These are phyloP conservation scores for Triplophysa bombifrons DNA, from an alignment of 2,797 vertebrate species.

Conservation along the genomic window DNA sequence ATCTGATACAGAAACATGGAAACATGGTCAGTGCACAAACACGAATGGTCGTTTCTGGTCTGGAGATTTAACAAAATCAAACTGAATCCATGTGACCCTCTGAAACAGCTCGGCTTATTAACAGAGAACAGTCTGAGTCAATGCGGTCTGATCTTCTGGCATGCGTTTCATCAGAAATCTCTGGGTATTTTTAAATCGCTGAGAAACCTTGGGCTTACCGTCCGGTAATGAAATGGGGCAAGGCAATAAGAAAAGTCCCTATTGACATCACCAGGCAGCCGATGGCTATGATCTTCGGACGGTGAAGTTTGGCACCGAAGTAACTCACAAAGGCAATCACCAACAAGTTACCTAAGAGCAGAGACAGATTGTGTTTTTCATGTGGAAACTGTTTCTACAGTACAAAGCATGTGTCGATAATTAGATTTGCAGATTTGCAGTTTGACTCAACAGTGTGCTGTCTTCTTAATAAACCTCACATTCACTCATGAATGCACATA, in stretches of 20 bases:
- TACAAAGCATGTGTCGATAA: background rate
- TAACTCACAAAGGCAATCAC: slow-evolving; percentile 93
- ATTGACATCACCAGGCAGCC: slow-evolving; percentile 91
- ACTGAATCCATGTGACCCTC: slow-evolving; percentile 27
- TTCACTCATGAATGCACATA: background rate
- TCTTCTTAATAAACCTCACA: background rate
- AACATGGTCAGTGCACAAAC: background rate
- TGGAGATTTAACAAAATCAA: slow-evolving; percentile 9
- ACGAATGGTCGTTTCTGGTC: background rate
- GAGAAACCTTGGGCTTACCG: slow-evolving; percentile 75
- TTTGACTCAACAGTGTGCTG: background rate
- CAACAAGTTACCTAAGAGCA: slow-evolving; percentile 86
- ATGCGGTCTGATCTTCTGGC: too few relatives aligned
- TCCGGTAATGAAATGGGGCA: slow-evolving; percentile 91
- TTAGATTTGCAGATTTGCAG: too few relatives aligned
- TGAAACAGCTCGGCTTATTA: background rate
- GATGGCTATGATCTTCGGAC: slow-evolving; percentile 88
- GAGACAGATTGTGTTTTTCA: slow-evolving; percentile 27
- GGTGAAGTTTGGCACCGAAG: slow-evolving; percentile 92
- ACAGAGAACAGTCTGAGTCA: background rate
- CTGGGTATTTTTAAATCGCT: background rate
- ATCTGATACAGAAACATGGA: slow-evolving; percentile 4
- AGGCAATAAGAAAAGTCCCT: slow-evolving; percentile 87
- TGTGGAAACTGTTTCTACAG: background rate
- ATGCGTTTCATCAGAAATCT: background rate